phyloP scores from a whole-genome alignment of 2,797 vertebrate species.

The Hippocampus kuda region DNA sequence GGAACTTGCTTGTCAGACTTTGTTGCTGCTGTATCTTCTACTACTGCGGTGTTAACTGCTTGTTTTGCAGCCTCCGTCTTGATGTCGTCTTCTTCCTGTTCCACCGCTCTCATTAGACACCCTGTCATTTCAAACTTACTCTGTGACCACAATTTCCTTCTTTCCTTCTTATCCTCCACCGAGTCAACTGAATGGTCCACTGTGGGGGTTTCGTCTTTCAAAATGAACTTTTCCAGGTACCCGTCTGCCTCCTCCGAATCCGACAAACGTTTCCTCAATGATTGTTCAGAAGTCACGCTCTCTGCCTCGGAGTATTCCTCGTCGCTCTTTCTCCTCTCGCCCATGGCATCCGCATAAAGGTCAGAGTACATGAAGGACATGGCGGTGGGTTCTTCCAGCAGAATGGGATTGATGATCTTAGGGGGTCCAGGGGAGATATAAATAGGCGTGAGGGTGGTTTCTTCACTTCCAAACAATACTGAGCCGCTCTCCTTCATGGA shows the following conservation, averaged over 20 bases:
- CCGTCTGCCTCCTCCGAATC: conserved; percentile 79
- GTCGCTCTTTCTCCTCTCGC: conserved; percentile 68
- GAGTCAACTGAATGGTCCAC: conserved; percentile 42
- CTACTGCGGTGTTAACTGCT: conserved; percentile 6
- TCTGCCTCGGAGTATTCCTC: conserved; percentile 75
- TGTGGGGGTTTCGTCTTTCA: conserved; percentile 78
- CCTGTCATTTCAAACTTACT: conserved; percentile 66
- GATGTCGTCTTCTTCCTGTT: conserved; percentile 32
- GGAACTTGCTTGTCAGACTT: conserved; percentile 11
- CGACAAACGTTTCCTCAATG: conserved; percentile 73
- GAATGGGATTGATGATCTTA: conserved; percentile 75
- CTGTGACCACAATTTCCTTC: conserved; percentile 59
- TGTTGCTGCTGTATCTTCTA: conserved; percentile 15
- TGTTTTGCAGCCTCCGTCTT: conserved; percentile 25
- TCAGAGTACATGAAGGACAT: conserved; percentile 87
- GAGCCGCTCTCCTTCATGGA: conserved; percentile 65
- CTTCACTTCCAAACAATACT: conserved; percentile 74
- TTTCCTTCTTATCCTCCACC: conserved; percentile 30
- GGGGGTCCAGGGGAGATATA: conserved; percentile 74
- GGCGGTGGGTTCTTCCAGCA: conserved; percentile 84
- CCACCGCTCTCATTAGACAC: conserved; percentile 49
- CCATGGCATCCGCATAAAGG: conserved; percentile 79
- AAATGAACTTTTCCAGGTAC: conserved; percentile 86
- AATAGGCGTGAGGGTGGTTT: conserved; percentile 75
- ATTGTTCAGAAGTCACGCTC: conserved; percentile 71